Evolutionary conservation across 2,888 invertebrate genomes (phyloP), one percentile per base, ranked within the genome.

Genomic region (Athalia circularis): DNA sequence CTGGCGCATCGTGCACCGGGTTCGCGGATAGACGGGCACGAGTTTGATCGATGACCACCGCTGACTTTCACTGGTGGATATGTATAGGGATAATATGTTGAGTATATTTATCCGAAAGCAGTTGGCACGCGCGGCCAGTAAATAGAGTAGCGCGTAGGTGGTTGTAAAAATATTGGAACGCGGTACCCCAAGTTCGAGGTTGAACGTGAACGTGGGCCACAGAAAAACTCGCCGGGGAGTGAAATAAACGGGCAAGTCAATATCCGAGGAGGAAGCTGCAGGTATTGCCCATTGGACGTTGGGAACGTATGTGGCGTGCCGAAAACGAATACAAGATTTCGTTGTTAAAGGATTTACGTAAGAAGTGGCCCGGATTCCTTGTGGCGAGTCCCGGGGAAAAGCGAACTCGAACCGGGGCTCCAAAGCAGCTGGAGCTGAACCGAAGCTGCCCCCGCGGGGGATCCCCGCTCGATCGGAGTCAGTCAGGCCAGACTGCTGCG

Each of bases 401-500:
- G 29, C 29, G 29, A 29, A 29, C 29, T 29, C 29, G 29, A 29
- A 29, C 29, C 29, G 0, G 29, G 29, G 29, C 29, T 29, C 29
- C 29, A 29, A 29, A 29, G 29, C 29, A 54, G 11, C 52, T 11
- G 7, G 52, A 7, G 52, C 52, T 7, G 11, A 52, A 54, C 54
- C 9, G 59, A 43, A 59, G 54, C n/a, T 65, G 48, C 68, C 54
- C 79, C 72, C 61, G 81, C 29, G 70, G 80, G 83, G 80, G 79
- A 79, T 79, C 54, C 77, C 77, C 77, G 75, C 67, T 77, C 77
- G 79, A 79, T 78, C 70, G 79, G 80, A 29, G 29, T 29, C 29
- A 29, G 29, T 29, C 80, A 80, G 82, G 79, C 79, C 80, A 82
- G 83, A 82, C 83, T 85, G 80, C 83, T 82, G 80, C 62, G 78